Base-by-base conservation (phyloP, 2,797 vertebrate species). In the Nannoperca australis region DNA sequence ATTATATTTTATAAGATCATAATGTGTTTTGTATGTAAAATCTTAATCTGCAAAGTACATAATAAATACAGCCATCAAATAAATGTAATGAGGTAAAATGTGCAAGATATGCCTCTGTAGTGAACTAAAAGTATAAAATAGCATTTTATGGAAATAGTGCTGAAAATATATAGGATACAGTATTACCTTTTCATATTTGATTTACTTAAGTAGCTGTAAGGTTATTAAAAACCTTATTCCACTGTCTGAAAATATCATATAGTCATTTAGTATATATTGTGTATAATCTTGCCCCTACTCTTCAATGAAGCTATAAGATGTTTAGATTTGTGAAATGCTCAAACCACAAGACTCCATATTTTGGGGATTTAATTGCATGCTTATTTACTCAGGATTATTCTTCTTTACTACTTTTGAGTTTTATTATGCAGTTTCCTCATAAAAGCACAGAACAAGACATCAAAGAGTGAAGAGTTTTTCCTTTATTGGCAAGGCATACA, bases 401-500 rank as follows among this genome's bases (percentile, higher is more conserved):
- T n/a, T 59, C 13, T 20, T 61, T 50, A 59, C 7, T 12, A 8
- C 2, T 67, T 65, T 34, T 4, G 14, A 50, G 4, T 24, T 24
- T 55, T 38, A 55, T 61, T 32, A 42, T 53, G 36, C 49, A 0
- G 1, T 49, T 66, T 66, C 3, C 2, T 56, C 6, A 4, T 76
- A 6, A 60, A 84, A 83, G 32, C 34, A 88, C 17, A 88, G 17
- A 76, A 65, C 36, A 45, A 77, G 59, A 85, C 66, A 73, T 79
- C 18, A 83, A 49, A 87, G 70, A 84, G 84, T 85, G 83, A 87
- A 89, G 77, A 86, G 60, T 81, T 87, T 93, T 86, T 90, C 38
- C 58, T 95, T 95, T 94, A 94, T 95, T 95, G 85, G 82, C 89
- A 92, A 93, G 90, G 90, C 85, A 87, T 92, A 93, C 89, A 92